Conservation (phyloP, 2,797 vertebrate species). For the Capromys pilorides region DNA sequence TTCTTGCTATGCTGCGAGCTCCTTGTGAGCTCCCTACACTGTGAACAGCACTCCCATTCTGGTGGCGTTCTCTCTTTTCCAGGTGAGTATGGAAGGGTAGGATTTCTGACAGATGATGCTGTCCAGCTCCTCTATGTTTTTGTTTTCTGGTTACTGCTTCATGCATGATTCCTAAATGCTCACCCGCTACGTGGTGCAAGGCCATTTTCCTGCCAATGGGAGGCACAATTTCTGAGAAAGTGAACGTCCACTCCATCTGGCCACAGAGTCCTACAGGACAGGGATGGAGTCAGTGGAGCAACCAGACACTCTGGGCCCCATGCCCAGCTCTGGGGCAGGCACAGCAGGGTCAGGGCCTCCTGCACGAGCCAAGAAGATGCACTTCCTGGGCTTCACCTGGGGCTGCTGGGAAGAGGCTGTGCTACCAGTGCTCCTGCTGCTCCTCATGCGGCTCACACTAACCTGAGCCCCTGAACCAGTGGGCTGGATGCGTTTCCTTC, state of each 20-base stretch:
- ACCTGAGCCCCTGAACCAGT: neutral
- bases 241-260: neutral
- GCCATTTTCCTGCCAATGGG: neutral
- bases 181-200: neutral
- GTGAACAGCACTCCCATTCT: neutral
- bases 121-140: neutral
- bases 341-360: neutral
- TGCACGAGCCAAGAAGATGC: neutral
- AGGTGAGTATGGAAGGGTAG: neutral
- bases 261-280: neutral
- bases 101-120: neutral
- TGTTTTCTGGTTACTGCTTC: neutral
- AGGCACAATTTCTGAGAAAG: neutral
- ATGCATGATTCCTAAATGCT: neutral
- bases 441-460: neutral
- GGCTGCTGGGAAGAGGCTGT: neutral
- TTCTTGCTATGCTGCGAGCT: neutral
- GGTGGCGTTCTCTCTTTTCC: neutral
- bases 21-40: neutral
- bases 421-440: neutral
- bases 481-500: neutral
- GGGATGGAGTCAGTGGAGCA: neutral
- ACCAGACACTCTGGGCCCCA: accelerated
- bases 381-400: neutral
- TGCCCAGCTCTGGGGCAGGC: neutral